Base-by-base conservation (phyloP, 2,797 vertebrate species). In the Pterois miles region DNA sequence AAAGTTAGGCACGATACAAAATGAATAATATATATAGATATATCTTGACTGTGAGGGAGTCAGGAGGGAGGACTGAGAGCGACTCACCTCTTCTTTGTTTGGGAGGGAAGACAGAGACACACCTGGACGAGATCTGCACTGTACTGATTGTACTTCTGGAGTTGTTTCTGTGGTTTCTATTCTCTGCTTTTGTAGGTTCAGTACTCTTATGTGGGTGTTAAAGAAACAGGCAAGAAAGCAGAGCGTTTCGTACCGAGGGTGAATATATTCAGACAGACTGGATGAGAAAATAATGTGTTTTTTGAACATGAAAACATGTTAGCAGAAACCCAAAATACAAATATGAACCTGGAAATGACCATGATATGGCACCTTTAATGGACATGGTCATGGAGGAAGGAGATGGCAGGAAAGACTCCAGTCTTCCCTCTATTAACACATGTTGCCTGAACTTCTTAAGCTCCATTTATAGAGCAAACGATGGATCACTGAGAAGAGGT, bases 401-500 rank as follows among this genome's bases (percentile, higher is more conserved):
- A n/a, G 16, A 70, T 65, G 4, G 54, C 38, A 29, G 12, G 3
- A n/a, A 22, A 29, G 29, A 12, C 52, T 52, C 12, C 50, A 34
- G 36, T 69, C 31, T n/a, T 60, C n/a, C n/a, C 25, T 56, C 31
- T 50, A 29, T 36, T 43, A 71, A 71, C 54, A 58, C 11, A 33
- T 43, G 27, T 38, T 33, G n/a, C 68, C 54, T 78, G 46, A 72
- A 56, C 57, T 63, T 64, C 31, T 57, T 9, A 29, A 76, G 53
- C 33, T 78, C 18, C 70, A 64, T 85, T 78, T 65, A 76, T 73
- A 66, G 57, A 74, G 58, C 52, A 29, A 57, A 56, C 10, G 54
- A 11, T 59, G 65, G 72, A 63, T 84, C 68, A 56, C 5, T 38
- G 65, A 67, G 67, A 78, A 33, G 71, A 80, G 27, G 71, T 67